phyloP scores from a whole-genome alignment of 2,113 vertebrate species.

The Thunnus thynnus region DNA sequence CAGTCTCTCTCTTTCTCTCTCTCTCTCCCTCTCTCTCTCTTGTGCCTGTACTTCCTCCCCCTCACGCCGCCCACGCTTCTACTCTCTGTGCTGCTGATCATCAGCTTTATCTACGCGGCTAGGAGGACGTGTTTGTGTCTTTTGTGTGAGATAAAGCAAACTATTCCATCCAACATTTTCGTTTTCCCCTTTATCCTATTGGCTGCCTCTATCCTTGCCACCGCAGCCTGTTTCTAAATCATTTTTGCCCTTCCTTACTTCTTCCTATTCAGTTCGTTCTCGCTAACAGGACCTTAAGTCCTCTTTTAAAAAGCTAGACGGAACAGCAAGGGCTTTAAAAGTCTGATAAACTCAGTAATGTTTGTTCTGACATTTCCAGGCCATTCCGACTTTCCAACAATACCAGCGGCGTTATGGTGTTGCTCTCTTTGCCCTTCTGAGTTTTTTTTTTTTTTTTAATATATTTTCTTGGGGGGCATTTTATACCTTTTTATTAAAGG shows the following conservation, averaged over 20 bases:
- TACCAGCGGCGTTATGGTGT: background rate
- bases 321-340: constrained; percentile 38
- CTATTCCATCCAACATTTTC: constrained; percentile 1
- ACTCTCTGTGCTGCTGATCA: constrained; percentile 48
- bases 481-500: background rate
- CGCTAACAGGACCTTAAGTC: constrained; percentile 21
- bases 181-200: background rate
- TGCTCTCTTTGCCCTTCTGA: constrained; percentile 25
- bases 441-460: too few relatives aligned
- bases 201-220: background rate
- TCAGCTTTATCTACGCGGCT: constrained; percentile 28
- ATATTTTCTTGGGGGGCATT: too few relatives aligned
- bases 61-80: constrained; percentile 70
- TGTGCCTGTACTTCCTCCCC: constrained; percentile 51
- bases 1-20: background rate
- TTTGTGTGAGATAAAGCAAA: constrained; percentile 26
- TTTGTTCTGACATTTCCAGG: constrained; percentile 62
- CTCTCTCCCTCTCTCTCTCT: constrained; percentile 11
- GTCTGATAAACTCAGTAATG: constrained; percentile 39
- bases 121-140: constrained; percentile 21
- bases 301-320: constrained; percentile 19
- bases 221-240: background rate
- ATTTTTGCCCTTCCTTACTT: background rate
- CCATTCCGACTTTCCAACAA: constrained; percentile 11
- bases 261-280: constrained; percentile 18